phyloP scores from a whole-genome alignment of 2,888 invertebrate species.

The Quadroppia sp. region DNA sequence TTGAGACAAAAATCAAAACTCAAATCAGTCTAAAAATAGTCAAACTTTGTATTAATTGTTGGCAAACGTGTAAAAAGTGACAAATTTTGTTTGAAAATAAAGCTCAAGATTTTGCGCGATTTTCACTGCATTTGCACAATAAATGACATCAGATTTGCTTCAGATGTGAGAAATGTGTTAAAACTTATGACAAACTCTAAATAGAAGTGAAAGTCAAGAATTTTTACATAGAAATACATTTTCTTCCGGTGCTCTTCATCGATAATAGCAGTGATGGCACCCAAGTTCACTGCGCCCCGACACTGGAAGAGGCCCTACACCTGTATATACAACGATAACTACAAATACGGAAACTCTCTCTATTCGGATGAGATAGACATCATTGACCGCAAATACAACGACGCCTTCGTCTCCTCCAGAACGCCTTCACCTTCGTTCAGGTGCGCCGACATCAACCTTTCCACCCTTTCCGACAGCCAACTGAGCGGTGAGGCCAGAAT shows the following conservation, averaged over 20 bases:
- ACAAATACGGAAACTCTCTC: slow-evolving; percentile 47
- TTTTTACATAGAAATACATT: not conserved
- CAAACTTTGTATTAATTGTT: not conserved
- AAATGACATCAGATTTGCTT: slow-evolving; percentile 9
- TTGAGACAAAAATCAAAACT: not conserved
- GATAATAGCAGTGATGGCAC: slow-evolving; percentile 43
- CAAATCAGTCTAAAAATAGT: not conserved
- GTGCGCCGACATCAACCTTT: slow-evolving; percentile 45
- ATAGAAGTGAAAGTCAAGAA: slow-evolving; percentile 1
- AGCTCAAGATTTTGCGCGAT: slow-evolving; percentile 10
- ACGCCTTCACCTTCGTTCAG: slow-evolving; percentile 45
- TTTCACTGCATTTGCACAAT: not conserved
- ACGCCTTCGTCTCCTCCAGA: slow-evolving; percentile 43
- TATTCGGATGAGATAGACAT: slow-evolving; percentile 47
- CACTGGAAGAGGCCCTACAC: slow-evolving; percentile 48
- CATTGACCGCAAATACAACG: slow-evolving; percentile 47
- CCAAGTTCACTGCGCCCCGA: slow-evolving; percentile 43
- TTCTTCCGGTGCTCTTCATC: not conserved
- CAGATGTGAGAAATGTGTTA: not conserved
- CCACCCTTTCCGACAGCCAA: slow-evolving; percentile 42
- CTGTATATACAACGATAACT: slow-evolving; percentile 48
- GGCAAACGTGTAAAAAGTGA: not conserved
- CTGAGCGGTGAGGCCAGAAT: not conserved
- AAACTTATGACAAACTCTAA: not conserved
- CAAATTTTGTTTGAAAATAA: not conserved